These are phyloP conservation scores for Sphinx pinastri DNA, from an alignment of 2,888 invertebrate species.

Conservation along the genomic window DNA sequence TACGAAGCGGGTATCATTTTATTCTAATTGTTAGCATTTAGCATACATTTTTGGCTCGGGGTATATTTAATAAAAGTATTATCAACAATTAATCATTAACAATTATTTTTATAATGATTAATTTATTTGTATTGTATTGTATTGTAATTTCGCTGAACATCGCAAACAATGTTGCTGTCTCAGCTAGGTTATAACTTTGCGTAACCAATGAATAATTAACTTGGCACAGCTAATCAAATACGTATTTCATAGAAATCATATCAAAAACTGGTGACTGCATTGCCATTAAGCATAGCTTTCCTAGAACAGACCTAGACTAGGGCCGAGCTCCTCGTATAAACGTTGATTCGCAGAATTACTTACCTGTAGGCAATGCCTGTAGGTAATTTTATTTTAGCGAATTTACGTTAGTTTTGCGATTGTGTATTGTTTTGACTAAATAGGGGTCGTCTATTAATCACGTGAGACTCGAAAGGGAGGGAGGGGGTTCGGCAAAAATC, in stretches of 20 bases:
- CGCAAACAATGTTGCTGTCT: not conserved
- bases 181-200: not conserved
- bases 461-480: no score
- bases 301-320: conserved; percentile 50
- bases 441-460: no score
- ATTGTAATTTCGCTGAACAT: no score
- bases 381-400: conserved; percentile 2
- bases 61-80: no score
- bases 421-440: not conserved
- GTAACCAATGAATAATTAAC: conserved; percentile 32
- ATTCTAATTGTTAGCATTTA: no score
- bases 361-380: conserved; percentile 11
- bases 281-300: conserved; percentile 53
- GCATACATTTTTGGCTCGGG: no score
- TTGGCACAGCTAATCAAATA: conserved; percentile 30
- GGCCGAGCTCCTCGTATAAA: conserved; percentile 49
- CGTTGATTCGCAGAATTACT: conserved; percentile 52
- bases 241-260: conserved; percentile 35
- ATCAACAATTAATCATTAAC: no score
- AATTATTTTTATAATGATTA: no score
- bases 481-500: no score
- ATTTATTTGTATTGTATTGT: not conserved
- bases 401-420: conserved; percentile 1
- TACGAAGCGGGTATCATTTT: no score
- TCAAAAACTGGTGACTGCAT: conserved; percentile 48